Conservation (phyloP, 2,888 invertebrate species). For the Pediacus dermestoides region DNA sequence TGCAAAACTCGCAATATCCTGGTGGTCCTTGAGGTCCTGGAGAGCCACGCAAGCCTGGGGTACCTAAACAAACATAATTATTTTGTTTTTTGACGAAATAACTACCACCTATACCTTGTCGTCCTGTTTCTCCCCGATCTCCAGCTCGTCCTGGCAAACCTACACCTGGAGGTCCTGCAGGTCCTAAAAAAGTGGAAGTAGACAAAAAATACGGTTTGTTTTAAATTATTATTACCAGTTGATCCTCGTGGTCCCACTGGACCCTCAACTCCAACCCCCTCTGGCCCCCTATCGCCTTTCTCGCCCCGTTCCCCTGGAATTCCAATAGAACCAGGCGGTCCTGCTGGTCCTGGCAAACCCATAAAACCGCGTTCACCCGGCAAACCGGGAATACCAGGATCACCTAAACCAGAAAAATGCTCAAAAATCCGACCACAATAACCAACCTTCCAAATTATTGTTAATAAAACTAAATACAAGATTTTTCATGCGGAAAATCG, state of each 20-base stretch:
- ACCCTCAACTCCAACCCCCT: constrained; percentile 73
- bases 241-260: constrained; percentile 67
- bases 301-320: constrained; percentile 64
- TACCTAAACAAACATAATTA: constrained; percentile 22
- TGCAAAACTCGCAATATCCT: constrained; percentile 64
- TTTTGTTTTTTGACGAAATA: constrained; percentile 7
- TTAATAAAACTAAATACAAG: too few relatives aligned
- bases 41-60: constrained; percentile 52
- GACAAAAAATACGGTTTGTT: neutral
- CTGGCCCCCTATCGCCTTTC: constrained; percentile 67
- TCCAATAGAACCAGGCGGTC: constrained; percentile 60
- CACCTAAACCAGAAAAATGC: constrained; percentile 57
- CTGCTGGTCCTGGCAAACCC: constrained; percentile 62
- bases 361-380: constrained; percentile 63
- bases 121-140: constrained; percentile 70
- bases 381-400: constrained; percentile 63
- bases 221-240: constrained; percentile 53
- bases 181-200: constrained; percentile 49
- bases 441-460: too few relatives aligned
- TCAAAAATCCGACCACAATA: too few relatives aligned
- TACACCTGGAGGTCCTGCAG: constrained; percentile 64
- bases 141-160: constrained; percentile 70
- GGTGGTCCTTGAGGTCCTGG: constrained; percentile 64
- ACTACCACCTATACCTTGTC: constrained; percentile 56
- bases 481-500: constrained; percentile 1